Evolutionary conservation across 2,888 invertebrate species (phyloP).

Genomic region (Glyphotaelius pellucidus): DNA sequence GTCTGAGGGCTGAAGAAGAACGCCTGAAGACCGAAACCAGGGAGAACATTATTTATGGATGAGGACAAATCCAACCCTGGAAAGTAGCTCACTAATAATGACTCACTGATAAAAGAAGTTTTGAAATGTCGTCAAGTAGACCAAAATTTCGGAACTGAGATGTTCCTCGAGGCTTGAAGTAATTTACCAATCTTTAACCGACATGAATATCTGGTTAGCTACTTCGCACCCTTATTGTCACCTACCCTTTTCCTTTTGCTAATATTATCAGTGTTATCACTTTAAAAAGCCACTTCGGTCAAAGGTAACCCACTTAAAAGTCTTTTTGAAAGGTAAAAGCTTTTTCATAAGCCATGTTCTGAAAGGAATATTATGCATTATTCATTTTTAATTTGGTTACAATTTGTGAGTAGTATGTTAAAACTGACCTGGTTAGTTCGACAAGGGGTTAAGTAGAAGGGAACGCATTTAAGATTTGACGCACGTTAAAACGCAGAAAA

Average conservation of each 20-base stretch:
- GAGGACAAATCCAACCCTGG: background rate
- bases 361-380: background rate
- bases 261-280: background rate
- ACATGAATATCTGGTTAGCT: too few species aligned
- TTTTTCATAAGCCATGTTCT: background rate
- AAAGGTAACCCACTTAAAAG: background rate
- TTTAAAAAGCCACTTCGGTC: background rate
- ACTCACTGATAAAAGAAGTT: too few species aligned
- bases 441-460: background rate
- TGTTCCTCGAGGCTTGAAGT: too few species aligned
- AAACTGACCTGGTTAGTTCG: background rate
- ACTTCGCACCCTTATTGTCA: too few species aligned
- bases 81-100: background rate
- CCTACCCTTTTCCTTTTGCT: too few species aligned
- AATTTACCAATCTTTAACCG: too few species aligned
- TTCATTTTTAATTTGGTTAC: background rate
- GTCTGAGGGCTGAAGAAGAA: background rate
- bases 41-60: background rate
- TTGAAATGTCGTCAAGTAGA: too few species aligned
- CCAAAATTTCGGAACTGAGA: too few species aligned
- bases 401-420: background rate
- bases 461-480: background rate
- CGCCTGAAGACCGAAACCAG: background rate
- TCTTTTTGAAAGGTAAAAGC: background rate
- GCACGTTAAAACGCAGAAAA: background rate